Percentiles rank a stretch among this genome's conserved stretches.
Evolutionary conservation across 2,797 vertebrate genomes (phyloP).

Genomic region (Dryobates pubescens): DNA sequence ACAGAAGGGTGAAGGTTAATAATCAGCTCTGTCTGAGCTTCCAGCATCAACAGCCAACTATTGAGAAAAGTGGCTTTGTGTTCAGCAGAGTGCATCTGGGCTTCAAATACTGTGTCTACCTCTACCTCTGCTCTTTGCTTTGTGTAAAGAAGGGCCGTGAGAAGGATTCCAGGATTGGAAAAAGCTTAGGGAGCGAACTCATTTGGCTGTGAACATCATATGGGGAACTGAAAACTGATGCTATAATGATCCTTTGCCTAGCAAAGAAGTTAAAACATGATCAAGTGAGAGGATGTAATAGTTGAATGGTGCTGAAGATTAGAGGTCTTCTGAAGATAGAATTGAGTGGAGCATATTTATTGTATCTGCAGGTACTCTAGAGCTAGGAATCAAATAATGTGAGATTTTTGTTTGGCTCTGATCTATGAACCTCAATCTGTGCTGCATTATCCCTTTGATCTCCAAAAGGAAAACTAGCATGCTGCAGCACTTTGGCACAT

Average conservation of each 20-base stretch:
- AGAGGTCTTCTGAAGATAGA: background rate
- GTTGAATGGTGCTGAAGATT: background rate
- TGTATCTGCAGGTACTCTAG: background rate
- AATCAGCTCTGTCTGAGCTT: background rate
- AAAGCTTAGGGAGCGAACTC: background rate
- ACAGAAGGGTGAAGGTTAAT: background rate
- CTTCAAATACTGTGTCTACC: background rate
- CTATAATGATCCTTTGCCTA: background rate
- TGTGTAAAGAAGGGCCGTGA: fast-evolving
- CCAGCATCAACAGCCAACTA: background rate
- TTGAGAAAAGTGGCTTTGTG: background rate
- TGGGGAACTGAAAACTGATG: background rate
- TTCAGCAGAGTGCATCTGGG: background rate
- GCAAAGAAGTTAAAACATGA: background rate
- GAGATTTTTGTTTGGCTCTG: background rate
- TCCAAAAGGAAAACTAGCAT: background rate
- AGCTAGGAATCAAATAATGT: background rate
- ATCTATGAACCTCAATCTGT: background rate
- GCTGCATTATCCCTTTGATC: background rate
- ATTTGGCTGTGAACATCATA: background rate
- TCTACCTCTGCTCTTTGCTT: background rate
- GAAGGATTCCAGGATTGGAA: background rate
- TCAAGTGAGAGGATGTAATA: background rate
- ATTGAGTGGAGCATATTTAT: background rate
- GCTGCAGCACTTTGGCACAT: background rate